phyloP scores from a whole-genome alignment of 2,797 vertebrate species.

The Agapornis canus region DNA sequence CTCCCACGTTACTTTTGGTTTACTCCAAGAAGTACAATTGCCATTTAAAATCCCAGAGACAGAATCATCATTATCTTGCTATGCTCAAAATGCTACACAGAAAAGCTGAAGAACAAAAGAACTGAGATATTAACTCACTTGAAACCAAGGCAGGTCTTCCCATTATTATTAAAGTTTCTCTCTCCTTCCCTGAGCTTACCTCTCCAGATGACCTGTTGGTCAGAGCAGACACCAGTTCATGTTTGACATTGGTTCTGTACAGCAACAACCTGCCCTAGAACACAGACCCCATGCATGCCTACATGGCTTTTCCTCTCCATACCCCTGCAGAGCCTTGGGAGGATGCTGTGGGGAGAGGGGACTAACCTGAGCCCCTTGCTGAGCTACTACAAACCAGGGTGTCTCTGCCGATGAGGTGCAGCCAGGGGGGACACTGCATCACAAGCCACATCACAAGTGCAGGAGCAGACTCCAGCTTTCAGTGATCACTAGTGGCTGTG shows the following conservation, averaged over 20 bases:
- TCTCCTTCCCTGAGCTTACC: background rate
- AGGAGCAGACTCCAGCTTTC: background rate
- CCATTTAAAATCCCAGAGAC: background rate
- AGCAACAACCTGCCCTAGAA: background rate
- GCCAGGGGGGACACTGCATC: background rate
- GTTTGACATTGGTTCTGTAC: fast-evolving
- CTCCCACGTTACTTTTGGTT: background rate
- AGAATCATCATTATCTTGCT: background rate
- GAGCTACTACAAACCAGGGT: background rate
- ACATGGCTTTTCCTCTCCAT: fast-evolving
- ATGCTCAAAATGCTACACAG: background rate
- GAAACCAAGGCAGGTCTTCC: background rate
- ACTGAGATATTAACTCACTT: background rate
- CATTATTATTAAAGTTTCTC: background rate
- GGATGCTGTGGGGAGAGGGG: background rate
- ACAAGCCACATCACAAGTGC: fast-evolving
- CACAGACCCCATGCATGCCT: fast-evolving
- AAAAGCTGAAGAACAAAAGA: too few species aligned
- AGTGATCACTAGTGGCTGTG: fast-evolving
- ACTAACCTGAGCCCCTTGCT: background rate
- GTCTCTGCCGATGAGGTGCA: background rate
- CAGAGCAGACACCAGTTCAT: background rate
- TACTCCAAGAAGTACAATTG: background rate
- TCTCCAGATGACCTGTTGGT: background rate
- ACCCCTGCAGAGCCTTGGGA: background rate